Evolutionary conservation across 2,888 invertebrate genomes (phyloP), one percentile per base, ranked within the genome.

Genomic region (Platycheirus rosarum): DNA sequence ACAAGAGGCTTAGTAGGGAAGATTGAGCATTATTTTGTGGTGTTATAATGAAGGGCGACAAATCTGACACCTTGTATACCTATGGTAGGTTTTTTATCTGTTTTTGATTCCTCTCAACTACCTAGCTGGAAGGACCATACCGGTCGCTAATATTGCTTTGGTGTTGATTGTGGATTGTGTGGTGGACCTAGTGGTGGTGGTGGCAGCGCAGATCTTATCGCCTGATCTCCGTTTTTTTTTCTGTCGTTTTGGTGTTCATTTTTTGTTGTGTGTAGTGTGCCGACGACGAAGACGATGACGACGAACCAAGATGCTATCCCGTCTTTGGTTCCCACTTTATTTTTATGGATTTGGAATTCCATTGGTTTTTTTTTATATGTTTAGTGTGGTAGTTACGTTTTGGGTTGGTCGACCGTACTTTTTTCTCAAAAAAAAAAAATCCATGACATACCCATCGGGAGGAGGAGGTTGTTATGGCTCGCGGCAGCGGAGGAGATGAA

Each of bases 41-140:
- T 74, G 85, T 80, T 82, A 88, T 89, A 89, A 89, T 89, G 89
- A 89, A 88, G 89, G 89, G 89, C 89, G 89, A 89, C 89, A 89
- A 89, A 89, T 89, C 89, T 89, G 89, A 89, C 89, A 89, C 89
- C 89, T 89, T 89, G 88, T 88, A 88, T 88, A 87, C 88, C 75
- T 84, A 79, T 80, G 63, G 80, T 71, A 40, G 82, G 73, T 62
- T 69, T 55, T 73, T 66, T 48, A 29, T 73, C 42, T 78, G 37
- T 65, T 74, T 78, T 65, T 84, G 84, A 71, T 63, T 51, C 49
- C 74, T 84, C 66, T 77, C 77, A 62, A 76, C 23, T 23, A 23
- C 66, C 71, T 77, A 77, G 68, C 37, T 44, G 11, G 77, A 77
- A 80, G 82, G 82, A 77, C 82, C 71, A 71, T 82, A 82, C 82